Base-by-base conservation (phyloP, 2,888 invertebrate genomes). In the Seladonia tumulorum region DNA sequence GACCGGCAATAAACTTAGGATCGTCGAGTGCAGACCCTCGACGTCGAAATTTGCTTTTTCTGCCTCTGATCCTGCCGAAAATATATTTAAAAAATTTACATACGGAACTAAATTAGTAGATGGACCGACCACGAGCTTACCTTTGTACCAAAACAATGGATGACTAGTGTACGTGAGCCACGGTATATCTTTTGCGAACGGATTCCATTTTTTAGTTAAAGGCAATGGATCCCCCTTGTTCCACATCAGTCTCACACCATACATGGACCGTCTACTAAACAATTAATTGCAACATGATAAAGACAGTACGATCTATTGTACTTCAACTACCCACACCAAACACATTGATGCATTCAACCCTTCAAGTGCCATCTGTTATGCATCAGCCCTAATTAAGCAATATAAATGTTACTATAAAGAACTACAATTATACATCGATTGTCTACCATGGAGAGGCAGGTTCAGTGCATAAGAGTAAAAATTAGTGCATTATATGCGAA, bases 131-230 rank as follows among this genome's bases (percentile, higher is more conserved):
- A 29, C 12, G 71, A 12, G 86, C 81, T 87, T 95, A 97, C 97
- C 97, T 96, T 97, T 97, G 92, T 97, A 97, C 96, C 97, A 97
- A 92, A 96, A 97, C 60, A 98, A 96, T 12, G 98, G 98, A 95
- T 98, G 98, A 80, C 97, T 98, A 0, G 97, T 97, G 90, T 97
- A 97, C 0, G 98, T 98, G 53, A 97, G 95, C 95, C 97, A 97
- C 0, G 98, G 98, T 86, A 98, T 97, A 83, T 97, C 97, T 84
- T 96, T 96, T 88, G 97, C 97, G 95, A 98, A 98, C 0, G 98
- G 98, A 95, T 98, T 98, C 98, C 98, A 98, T 83, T 97, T 97
- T n/a, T 96, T 97, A 89, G 96, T 96, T 91, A 97, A 93, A 57
- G 97, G 95, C 68, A 97, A 93, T 0, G 97, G 97, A 92, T 97